phyloP scores from a whole-genome alignment of 2,113 vertebrate species.

The Nyctereutes procyonoides region DNA sequence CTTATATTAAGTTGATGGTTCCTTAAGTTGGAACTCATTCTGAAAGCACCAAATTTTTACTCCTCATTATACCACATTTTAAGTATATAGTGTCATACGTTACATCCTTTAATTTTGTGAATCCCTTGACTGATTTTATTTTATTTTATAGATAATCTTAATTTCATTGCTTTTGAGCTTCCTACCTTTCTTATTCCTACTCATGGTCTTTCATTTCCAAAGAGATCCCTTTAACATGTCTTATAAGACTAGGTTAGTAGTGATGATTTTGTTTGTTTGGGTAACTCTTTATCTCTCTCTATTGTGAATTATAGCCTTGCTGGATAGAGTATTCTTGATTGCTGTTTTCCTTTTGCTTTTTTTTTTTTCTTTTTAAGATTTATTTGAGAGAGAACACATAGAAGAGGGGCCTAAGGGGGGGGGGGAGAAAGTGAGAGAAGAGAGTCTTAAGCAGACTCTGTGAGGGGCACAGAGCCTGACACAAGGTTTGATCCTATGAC shows the following conservation, averaged over 20 bases:
- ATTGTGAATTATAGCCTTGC: not conserved
- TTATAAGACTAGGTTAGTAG: not conserved
- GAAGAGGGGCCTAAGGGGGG: too few species aligned
- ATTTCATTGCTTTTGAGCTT: not conserved
- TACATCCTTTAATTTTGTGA: not conserved
- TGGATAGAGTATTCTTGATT: not conserved
- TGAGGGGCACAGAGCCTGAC: not conserved
- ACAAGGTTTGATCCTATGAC: not conserved
- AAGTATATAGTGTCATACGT: not conserved
- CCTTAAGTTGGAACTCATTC: not conserved
- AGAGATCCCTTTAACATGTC: not conserved
- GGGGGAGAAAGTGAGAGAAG: not conserved
- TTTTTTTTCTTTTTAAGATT: not conserved
- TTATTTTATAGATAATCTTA: not conserved
- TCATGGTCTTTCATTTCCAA: not conserved
- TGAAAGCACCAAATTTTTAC: not conserved
- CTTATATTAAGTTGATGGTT: not conserved
- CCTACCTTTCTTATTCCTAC: not conserved
- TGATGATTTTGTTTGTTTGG: not conserved
- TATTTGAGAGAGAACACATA: not conserved
- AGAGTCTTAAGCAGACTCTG: not conserved
- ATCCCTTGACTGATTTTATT: not conserved
- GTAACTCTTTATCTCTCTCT: not conserved
- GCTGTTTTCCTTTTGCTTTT: not conserved
- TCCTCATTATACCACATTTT: not conserved